Evolutionary conservation across 2,888 invertebrate genomes (phyloP), one percentile per base, ranked within the genome.

Genomic region (Coremacera marginata): DNA sequence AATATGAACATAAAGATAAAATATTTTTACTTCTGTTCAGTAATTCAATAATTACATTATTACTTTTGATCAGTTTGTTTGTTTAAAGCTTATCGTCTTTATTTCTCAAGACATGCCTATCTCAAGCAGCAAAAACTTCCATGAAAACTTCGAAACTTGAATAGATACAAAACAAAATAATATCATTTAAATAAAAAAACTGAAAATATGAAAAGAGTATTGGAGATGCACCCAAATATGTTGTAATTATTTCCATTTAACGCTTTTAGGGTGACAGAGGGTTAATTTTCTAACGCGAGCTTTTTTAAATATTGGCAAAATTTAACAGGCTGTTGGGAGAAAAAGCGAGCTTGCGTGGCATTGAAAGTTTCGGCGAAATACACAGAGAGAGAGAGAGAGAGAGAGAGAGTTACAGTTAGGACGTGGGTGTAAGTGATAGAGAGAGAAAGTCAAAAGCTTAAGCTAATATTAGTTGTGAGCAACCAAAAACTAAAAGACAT

Each of bases 161-260:
- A 44, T 44, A 11, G 44, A 44, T 44, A 44, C 11, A 44, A 11
- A 44, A 44, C 44, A 11, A 44, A 44, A 44, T 14, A 34, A 34
- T 65, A 34, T 1, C 11, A 37, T 65, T 65, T 0, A 65, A 78
- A 80, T 74, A 80, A 79, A 67, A 76, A 76, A 81, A 55, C 11
- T 67, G 5, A 74, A 67, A 75, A 62, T 70, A 86, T 87, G 84
- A 85, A 88, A 88, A 44, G 86, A 86, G 85, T 86, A 80, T 84
- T 79, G 83, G 89, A 89, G 87, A 89, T 88, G 89, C 84, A 84
- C 89, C 89, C 89, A 89, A 86, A 87, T 85, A 85, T 89, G 86
- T 88, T 89, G 89, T 89, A 89, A 89, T 86, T 88, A 88, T 88
- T 88, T 89, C 88, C 87, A 86, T 86, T 85, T 84, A 19, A 67